A percentile compares a stretch with the other conserved stretches of the same genome.
Evolutionary conservation across 2,888 invertebrate species (phyloP).

Genomic region (Rotaria macrura): DNA sequence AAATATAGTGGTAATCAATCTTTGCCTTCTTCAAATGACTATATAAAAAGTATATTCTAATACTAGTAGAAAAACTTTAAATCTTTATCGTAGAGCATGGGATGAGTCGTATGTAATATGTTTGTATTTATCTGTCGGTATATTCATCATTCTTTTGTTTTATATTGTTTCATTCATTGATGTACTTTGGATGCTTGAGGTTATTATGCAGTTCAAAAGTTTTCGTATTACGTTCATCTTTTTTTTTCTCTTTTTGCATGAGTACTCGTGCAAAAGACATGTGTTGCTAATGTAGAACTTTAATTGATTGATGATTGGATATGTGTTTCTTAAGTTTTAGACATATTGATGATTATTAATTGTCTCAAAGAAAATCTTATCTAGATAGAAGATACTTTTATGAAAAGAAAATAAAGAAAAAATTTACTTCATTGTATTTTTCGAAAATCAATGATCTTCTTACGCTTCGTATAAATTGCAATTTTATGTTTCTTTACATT

Average conservation of each 20-base stretch:
- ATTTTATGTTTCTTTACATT: not conserved
- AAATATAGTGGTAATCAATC: not conserved
- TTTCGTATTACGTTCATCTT: not conserved
- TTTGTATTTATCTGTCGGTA: no score
- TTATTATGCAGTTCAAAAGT: not conserved
- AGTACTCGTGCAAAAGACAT: no score
- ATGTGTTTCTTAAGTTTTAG: no score
- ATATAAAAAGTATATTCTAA: not conserved
- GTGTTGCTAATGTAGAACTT: no score
- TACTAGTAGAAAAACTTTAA: not conserved
- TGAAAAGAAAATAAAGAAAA: no score
- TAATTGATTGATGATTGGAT: not conserved
- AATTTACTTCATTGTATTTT: no score
- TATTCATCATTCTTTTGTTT: no score
- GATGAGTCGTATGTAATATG: no score
- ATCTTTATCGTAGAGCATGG: not conserved
- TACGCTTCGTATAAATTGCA: not conserved
- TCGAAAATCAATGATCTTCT: no score
- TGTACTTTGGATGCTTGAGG: not conserved
- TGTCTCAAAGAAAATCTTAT: not conserved
- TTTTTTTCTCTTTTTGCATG: not conserved
- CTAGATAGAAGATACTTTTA: no score
- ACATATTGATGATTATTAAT: not conserved
- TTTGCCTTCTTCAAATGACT: not conserved
- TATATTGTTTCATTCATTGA: no score